These are phyloP conservation scores for Orgyia antiqua DNA, from an alignment of 2,888 invertebrate genomes.

Conservation along the genomic window DNA sequence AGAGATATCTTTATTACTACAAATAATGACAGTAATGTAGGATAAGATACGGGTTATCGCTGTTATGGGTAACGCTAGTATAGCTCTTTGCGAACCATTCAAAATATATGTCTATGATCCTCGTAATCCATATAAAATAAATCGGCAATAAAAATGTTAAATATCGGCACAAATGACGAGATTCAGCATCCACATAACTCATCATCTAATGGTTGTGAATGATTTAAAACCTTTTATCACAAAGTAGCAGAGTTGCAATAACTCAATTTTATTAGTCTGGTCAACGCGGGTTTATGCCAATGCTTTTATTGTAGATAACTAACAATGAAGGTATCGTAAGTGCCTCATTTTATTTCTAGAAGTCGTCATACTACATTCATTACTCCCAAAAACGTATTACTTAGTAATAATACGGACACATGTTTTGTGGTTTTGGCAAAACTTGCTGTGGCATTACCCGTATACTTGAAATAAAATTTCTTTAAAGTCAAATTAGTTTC, in stretches of 20 bases:
- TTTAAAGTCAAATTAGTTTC: constrained; percentile 67
- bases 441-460: constrained; percentile 44
- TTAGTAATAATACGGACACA: constrained; percentile 32
- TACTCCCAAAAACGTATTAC: constrained; percentile 39
- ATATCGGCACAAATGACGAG: constrained; percentile 69
- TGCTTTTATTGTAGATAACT: constrained; percentile 48
- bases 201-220: constrained; percentile 75
- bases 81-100: constrained; percentile 47
- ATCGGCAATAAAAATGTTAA: constrained; percentile 73
- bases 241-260: constrained; percentile 72
- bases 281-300: constrained; percentile 64
- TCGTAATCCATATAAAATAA: constrained; percentile 64
- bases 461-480: constrained; percentile 54
- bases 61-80: constrained; percentile 40
- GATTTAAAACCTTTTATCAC: constrained; percentile 77
- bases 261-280: constrained; percentile 74
- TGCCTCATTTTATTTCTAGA: constrained; percentile 47
- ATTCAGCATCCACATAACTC: constrained; percentile 69
- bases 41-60: constrained; percentile 45
- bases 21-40: constrained; percentile 59
- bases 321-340: constrained; percentile 46
- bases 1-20: constrained; percentile 68
- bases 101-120: constrained; percentile 61
- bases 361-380: constrained; percentile 54
- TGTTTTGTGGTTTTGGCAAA: constrained; percentile 51